Base-by-base conservation (phyloP, 2,113 vertebrate genomes). In the Cottus gobio region DNA sequence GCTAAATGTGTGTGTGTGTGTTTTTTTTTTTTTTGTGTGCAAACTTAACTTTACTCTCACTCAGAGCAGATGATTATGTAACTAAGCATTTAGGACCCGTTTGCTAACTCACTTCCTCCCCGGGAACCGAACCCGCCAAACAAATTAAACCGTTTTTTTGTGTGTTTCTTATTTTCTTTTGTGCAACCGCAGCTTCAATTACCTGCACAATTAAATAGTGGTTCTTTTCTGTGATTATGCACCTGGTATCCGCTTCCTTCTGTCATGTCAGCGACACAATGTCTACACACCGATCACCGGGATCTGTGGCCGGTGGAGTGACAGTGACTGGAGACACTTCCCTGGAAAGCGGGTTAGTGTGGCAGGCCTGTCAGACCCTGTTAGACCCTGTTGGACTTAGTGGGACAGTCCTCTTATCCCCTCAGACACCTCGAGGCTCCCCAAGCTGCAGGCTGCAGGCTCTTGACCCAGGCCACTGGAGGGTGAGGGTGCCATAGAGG, bases 281-380 rank as follows among this genome's bases (percentile, higher is more conserved):
- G 16, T 28, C 57, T 26, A 28, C 39, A 66, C 4, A 52, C 6
- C 42, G n/a, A 67, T 5, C 6, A 1, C 8, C 13, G 46, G 64
- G 63, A 26, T 10, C 12, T 2, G 16, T 36, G 64, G 24, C 68
- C 60, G 68, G 46, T 28, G 18, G 66, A 84, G 75, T 75, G 82
- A 83, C 71, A 78, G 72, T 71, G 39, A 39, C 7, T 69, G 57
- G 68, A 46, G 48, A 44, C 13, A 67, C 65, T 80, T 16, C 34
- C 36, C 65, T 22, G 54, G 77, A 73, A 86, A 89, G 79, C 83
- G 48, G 87, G 87, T 90, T 82, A 91, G 75, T 87, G 78, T 82
- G 83, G 31, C 87, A 78, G 81, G 54, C 80, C 61, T 85, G 87
- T 87, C 83, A 79, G 76, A 48, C 66, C 26, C 36, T 48, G 71